Base-by-base conservation (phyloP, 2,888 invertebrate genomes). In the Congeria kusceri region DNA sequence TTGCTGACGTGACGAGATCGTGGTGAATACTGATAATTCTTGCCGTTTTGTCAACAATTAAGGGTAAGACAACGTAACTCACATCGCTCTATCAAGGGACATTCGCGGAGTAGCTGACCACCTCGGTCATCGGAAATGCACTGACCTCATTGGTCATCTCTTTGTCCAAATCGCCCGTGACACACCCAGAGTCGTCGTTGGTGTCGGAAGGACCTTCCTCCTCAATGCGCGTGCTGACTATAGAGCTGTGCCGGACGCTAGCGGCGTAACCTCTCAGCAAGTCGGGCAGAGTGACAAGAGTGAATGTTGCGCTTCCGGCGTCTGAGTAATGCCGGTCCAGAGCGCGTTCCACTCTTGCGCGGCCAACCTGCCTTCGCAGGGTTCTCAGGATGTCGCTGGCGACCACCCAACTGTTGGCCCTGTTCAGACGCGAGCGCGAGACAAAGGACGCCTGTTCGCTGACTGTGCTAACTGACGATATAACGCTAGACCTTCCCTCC, bases 401-500 rank as follows among this genome's bases (percentile, higher is more conserved):
- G 15, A 71, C 39, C 15, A 78, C 63, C 39, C 83, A 49, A 47
- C 84, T 87, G 83, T 83, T 84, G 2, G 80, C 77, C 15, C 84
- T 72, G 46, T 84, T 80, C 9, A 85, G 65, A 11, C 79, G 32
- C 4, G 75, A 64, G 5, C 72, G 70, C n/a, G 70, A 67, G 53
- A 69, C 79, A 0, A 77, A 57, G 0, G 58, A 57, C n/a, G 73
- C 77, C 15, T 71, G 39, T 20, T 15, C 39, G 39, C 39, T 39
- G 9, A 39, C 39, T 39, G 74, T 65, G 44, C 77, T 81, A 11
- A 81, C 65, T n/a, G 73, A 70, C 3, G 86, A 85, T 11, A 80
- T 64, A 1, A 82, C 56, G 49, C 86, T 86, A 11, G 80, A 62
- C 58, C 83, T 56, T 53, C 82, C 67, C 20, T 71, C 66, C 18